Conservation (phyloP, 2,888 invertebrate species). For the Cosmia trapezina region DNA sequence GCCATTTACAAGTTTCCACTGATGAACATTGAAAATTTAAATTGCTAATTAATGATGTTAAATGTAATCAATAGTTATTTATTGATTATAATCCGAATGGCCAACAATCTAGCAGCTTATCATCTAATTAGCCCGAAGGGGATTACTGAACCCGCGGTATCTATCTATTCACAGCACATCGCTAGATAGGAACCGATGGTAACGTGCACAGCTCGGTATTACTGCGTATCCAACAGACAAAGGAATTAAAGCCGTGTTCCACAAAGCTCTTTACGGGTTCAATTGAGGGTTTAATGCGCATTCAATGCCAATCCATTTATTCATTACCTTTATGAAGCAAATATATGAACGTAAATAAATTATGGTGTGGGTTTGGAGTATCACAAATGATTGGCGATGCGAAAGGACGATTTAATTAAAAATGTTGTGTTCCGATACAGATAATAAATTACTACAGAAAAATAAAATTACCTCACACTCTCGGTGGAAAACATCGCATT, state of each 20-base stretch:
- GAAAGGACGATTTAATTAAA: background rate
- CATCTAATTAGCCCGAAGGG: background rate
- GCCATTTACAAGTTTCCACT: too few species aligned
- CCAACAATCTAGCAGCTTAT: too few species aligned
- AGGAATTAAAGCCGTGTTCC: constrained; percentile 35
- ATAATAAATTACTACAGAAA: background rate
- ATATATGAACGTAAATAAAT: constrained; percentile 10
- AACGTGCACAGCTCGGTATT: background rate
- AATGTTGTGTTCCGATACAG: background rate
- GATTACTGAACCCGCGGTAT: constrained; percentile 3
- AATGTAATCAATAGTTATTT: too few species aligned
- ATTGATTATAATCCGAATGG: too few species aligned
- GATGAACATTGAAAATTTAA: too few species aligned
- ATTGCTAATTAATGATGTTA: too few species aligned
- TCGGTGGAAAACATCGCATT: background rate
- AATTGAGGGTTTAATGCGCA: constrained; percentile 34
- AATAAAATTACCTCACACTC: background rate
- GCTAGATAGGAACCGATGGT: constrained; percentile 2
- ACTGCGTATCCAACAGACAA: constrained; percentile 35
- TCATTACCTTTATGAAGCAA: constrained; percentile 4
- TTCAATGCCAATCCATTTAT: constrained; percentile 26
- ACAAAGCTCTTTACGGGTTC: constrained; percentile 23
- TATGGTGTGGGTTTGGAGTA: background rate
- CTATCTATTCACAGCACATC: background rate
- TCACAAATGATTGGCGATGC: background rate